Evolutionary conservation across 2,888 invertebrate genomes (phyloP), one percentile per base, ranked within the genome.

Genomic region (Lucinisca nassula): DNA sequence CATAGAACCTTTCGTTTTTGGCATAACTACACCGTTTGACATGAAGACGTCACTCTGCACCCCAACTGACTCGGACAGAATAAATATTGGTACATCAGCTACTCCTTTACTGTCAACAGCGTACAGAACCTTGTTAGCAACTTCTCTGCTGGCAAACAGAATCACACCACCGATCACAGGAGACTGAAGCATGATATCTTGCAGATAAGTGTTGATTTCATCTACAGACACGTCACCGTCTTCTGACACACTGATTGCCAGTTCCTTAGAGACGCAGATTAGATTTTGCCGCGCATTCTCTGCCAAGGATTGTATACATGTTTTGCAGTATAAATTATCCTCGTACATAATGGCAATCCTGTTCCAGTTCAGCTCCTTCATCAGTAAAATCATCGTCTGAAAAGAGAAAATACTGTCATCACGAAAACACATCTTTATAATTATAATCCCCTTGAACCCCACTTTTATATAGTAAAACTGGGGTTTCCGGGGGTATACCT

Each of bases 351-450:
- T 75, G 14, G 87, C 91, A 27, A 92, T 82, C 35, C 90, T 85
- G 61, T 90, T 92, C 92, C 92, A 92, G 70, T 84, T 67, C 14
- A 91, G 87, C 10, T 35, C 12, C 32, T 79, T 55, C 74, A 91
- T 74, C 24, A 89, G 55, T 61, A 88, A 30, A 8, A 86, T 35
- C 67, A 91, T 87, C 0, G 82, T 89, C 90, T 91, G 67, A 17
- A 78, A 77, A 24, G 6, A 58, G 14, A 58, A 58, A n/a, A 21
- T 4, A 14, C 14, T 58, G 14, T 45, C 10, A 45, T 12, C 10
- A 12, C 14, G 45, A 45, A 45, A 12, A 45, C 8, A 45, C 14
- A 12, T 14, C 8, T 12, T 45, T 12, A 45, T 45, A 45, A 8
- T 12, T 8, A 14, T 12, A 45, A 8, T 12, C 45, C 8, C 45